These are phyloP conservation scores for Anableps anableps DNA, from an alignment of 2,797 vertebrate genomes.

Conservation along the genomic window DNA sequence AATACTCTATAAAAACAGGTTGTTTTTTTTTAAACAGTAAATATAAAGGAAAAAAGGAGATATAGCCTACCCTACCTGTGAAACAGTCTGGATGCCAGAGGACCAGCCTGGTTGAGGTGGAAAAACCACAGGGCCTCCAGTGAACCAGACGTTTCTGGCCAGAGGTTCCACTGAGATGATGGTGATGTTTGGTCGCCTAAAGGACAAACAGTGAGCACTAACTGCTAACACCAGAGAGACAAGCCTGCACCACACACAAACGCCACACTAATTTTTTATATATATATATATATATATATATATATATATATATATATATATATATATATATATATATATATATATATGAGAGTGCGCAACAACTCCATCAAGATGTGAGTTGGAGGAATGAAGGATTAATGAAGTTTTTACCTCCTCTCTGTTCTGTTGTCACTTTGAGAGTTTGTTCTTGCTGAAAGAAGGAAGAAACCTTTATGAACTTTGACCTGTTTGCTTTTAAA, in stretches of 20 bases:
- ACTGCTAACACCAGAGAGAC: neutral
- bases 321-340: too few relatives aligned
- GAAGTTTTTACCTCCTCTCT: constrained; percentile 86
- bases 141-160: constrained; percentile 84
- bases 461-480: constrained; percentile 11
- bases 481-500: neutral
- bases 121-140: constrained; percentile 76
- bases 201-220: constrained; percentile 23
- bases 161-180: constrained; percentile 91
- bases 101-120: constrained; percentile 82
- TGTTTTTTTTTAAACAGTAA: neutral
- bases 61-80: constrained; percentile 84
- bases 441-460: constrained; percentile 78
- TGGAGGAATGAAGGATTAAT: too few relatives aligned
- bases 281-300: too few relatives aligned
- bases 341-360: too few relatives aligned
- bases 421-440: constrained; percentile 83
- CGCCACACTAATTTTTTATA: neutral
- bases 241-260: neutral
- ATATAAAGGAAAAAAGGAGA: neutral
- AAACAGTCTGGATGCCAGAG: constrained; percentile 77
- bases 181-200: constrained; percentile 91
- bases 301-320: too few relatives aligned
- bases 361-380: neutral
- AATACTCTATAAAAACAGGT: neutral